Evolutionary conservation across 2,113 vertebrate genomes (phyloP).

Genomic region (Aspiorhynchus laticeps): DNA sequence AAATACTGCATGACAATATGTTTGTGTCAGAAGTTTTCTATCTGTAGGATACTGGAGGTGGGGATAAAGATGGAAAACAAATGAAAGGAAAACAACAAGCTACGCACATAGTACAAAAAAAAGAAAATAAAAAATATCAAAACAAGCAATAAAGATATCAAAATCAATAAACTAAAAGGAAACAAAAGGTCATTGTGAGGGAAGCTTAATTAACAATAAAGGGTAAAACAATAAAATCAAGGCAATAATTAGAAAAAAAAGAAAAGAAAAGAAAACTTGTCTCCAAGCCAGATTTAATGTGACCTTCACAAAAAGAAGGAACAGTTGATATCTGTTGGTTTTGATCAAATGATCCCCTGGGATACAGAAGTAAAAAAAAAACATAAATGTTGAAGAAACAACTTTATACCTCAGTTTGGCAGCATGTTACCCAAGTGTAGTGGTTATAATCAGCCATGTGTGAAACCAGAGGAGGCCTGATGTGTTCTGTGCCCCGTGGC

Average conservation of each 20-base stretch:
- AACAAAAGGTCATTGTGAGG: neutral
- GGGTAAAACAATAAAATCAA: neutral
- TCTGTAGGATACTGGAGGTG: neutral
- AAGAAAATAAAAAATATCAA: neutral
- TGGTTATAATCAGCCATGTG: constrained; percentile 41
- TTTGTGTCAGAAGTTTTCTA: neutral
- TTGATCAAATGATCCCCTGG: neutral
- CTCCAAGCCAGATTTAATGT: neutral
- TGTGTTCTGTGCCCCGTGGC: constrained; percentile 1
- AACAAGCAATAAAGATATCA: neutral
- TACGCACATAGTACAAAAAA: too few species aligned
- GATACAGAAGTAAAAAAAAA: neutral
- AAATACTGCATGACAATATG: constrained; percentile 3
- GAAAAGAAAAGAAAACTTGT: neutral
- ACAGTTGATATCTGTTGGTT: neutral
- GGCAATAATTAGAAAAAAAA: neutral
- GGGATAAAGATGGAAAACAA: neutral
- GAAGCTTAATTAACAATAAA: neutral
- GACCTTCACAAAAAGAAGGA: neutral
- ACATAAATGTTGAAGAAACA: neutral
- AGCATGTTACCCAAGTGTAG: neutral
- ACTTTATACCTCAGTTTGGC: neutral
- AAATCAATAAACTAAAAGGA: neutral
- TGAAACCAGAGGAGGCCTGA: constrained; percentile 38
- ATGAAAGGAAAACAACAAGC: constrained; percentile 1